Evolutionary conservation across 2,797 vertebrate species (phyloP), one percentile per base, ranked within the genome.

Genomic region (Mormyrus hasselquistii): DNA sequence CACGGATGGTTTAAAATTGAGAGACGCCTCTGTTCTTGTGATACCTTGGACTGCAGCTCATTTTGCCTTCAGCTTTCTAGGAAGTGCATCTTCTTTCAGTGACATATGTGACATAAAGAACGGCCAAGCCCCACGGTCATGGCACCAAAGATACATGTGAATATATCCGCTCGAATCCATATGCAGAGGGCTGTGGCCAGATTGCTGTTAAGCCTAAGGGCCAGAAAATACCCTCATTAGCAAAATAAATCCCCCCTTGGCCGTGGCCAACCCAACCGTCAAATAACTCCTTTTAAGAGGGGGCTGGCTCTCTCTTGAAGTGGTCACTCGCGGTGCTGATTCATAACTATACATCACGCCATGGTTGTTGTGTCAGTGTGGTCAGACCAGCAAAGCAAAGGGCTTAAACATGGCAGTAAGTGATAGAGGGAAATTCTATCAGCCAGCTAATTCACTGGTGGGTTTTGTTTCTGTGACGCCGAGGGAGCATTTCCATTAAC

Each of bases 401-500:
- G 47, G 12, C n/a, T 85, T 85, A 52, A 85, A 85, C 47, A 85
- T 52, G 83, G 47, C 25, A 49, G 82, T 52, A 49, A 85, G 49
- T 52, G 83, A 53, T 50, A 52, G 83, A 29, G 10, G 19, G 14
- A 50, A 85, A 85, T 49, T 49, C 22, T 53, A 85, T 85, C 53
- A 85, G 47, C 22, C 50, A 29, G 50, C 49, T 85, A 85, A 85
- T 85, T 50, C 50, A 85, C 47, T 50, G 47, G 1, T 53, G 47
- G 83, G 8, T 53, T 85, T 50, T 85, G 83, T 85, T 85, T 29
- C 47, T 29, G 44, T 50, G 83, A 85, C 49, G 3, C 22, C 29
- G 47, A 52, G 73, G 73, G 73, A 79, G 5, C 83, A 38, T 29
- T 87, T 87, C 53, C 12, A 87, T 87, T 87, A 87, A 87, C 85